Percentiles rank a stretch among this genome's conserved stretches.
phyloP scores from a whole-genome alignment of 2,888 invertebrate species.

The Drosophila picticornis region DNA sequence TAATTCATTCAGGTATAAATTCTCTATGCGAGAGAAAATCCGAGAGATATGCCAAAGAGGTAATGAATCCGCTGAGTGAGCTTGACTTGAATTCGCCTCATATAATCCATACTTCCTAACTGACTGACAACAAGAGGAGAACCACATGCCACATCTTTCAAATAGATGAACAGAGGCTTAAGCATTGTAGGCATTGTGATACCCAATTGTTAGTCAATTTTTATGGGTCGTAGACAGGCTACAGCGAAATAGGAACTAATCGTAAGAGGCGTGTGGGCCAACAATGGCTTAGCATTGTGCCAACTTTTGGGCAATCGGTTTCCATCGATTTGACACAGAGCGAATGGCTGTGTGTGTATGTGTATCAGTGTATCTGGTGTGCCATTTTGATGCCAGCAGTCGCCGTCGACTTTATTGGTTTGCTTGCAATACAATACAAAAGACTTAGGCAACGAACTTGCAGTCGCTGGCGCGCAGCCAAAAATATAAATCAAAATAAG shows the following conservation, averaged over 20 bases:
- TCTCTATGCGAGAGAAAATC: not conserved
- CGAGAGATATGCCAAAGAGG: too few species aligned
- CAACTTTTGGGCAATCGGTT: slow-evolving; percentile 43
- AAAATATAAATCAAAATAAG: slow-evolving; percentile 26
- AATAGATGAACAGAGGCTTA: not conserved
- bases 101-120: too few species aligned
- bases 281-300: slow-evolving; percentile 37
- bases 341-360: not conserved
- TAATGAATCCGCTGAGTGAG: not conserved
- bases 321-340: slow-evolving; percentile 43
- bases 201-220: slow-evolving; percentile 18
- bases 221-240: not conserved
- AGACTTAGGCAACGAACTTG: slow-evolving; percentile 69
- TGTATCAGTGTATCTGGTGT: slow-evolving; percentile 7
- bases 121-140: not conserved
- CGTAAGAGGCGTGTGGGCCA: slow-evolving; percentile 4
- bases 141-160: not conserved
- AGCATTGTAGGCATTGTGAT: not conserved
- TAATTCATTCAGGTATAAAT: not conserved
- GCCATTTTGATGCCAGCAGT: slow-evolving; percentile 34
- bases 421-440: slow-evolving; percentile 53
- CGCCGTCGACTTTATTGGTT: slow-evolving; percentile 13
- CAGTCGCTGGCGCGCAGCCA: slow-evolving; percentile 32
- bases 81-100: not conserved
- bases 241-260: slow-evolving; percentile 10